Evolutionary conservation across 1,140 invertebrate genomes (phyloP), one percentile per base, ranked within the genome.

Genomic region (Ganaspis sp.): DNA sequence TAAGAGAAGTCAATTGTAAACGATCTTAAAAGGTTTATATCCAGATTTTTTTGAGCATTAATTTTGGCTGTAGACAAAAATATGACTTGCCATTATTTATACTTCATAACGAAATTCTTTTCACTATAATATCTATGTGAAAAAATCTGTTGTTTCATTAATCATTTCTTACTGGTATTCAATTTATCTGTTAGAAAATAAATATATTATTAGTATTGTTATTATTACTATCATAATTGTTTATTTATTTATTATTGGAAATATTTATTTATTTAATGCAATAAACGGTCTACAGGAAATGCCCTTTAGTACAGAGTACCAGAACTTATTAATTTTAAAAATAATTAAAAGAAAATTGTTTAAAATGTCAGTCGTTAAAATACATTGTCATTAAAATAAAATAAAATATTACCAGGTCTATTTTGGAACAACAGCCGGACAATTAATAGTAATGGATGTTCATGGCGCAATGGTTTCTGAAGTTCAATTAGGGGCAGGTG

Each of bases 381-480:
- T n/a, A n/a, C n/a, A n/a, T 40, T 40, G 1, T 40, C 38, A 40
- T 12, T 11, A 38, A 38, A 38, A 38, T 38, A 8, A 17, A 69
- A 9, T 38, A 40, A 71, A 78, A 79, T 72, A 72, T 23, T 45
- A 29, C 71, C 64, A 95, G 94, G 98, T 99, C 23, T 98, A 98
- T 92, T 97, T 99, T 89, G 98, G 98, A 21, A 99, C 97, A 15
- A 97, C 96, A 1, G 95, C 96, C 74, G 97, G 97, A 0, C 97
- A 98, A 88, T 94, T 98, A 73, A 96, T 99, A 71, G 97, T 99
- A 34, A 98, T 99, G 96, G 97, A 98, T 90, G 97, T 98, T 0
- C 96, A 98, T 82, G 98, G 98, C 0, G 96, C 96, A 15, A 98
- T 98, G 95, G 95, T 99, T 19, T 97, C 97, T 15, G 95, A 98